These are phyloP conservation scores for Alethe diademata DNA, from an alignment of 2,113 vertebrate genomes.

Conservation along the genomic window DNA sequence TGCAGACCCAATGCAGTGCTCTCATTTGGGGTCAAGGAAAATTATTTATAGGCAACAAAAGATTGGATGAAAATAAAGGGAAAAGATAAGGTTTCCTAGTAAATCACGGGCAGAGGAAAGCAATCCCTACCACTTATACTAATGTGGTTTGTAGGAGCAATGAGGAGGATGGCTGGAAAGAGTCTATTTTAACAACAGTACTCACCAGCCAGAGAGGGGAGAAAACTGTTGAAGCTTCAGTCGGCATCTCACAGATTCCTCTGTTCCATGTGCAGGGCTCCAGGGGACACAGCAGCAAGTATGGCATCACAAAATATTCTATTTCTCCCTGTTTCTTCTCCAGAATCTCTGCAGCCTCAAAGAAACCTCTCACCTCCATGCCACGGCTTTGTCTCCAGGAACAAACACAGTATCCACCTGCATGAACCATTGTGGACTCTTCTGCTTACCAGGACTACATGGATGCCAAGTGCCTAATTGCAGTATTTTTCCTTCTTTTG, in stretches of 20 bases:
- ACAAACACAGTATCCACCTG: neutral
- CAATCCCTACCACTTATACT: neutral
- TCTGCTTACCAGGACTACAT: accelerated
- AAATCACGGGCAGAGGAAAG: neutral
- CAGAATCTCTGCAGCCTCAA: neutral
- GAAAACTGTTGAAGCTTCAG: neutral
- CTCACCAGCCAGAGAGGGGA: neutral
- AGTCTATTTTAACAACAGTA: neutral
- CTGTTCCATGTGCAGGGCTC: accelerated
- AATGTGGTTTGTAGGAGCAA: neutral
- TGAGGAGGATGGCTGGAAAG: neutral
- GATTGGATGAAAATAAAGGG: neutral
- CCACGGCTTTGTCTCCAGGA: neutral
- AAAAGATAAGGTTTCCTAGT: neutral
- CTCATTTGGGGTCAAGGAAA: neutral
- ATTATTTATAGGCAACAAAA: neutral
- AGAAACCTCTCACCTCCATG: neutral
- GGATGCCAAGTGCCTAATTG: neutral
- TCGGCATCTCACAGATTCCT: neutral
- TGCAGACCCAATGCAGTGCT: neutral
- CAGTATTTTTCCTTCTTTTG: neutral
- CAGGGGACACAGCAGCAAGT: neutral
- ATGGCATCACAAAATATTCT: neutral
- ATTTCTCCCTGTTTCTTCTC: neutral
- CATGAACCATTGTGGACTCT: neutral